These are phyloP conservation scores for Meloidogyne chitwoodi DNA, from an alignment of 1,140 invertebrate genomes.

Conservation along the genomic window DNA sequence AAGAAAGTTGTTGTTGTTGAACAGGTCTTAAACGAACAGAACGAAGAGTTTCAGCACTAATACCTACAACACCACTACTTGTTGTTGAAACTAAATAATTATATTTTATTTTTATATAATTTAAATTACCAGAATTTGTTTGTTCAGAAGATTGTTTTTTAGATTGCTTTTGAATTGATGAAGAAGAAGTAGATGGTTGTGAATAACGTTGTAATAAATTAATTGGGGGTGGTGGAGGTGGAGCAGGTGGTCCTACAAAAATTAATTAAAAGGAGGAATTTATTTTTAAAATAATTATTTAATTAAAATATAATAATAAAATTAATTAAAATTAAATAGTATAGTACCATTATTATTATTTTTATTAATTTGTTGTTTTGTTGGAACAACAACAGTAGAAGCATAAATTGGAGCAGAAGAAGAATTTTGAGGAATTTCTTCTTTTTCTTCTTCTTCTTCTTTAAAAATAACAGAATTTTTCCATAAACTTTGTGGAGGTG, in stretches of 20 bases:
- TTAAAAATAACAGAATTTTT: background rate
- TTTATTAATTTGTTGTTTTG: background rate
- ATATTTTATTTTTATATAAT: background rate
- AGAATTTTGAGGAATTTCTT: background rate
- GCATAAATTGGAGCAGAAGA: constrained; percentile 1
- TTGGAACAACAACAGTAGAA: constrained; percentile 1
- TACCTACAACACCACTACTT: constrained; percentile 40
- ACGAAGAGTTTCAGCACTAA: constrained; percentile 46
- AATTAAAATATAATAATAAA: too few relatives aligned
- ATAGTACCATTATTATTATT: too few relatives aligned
- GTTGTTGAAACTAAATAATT: background rate
- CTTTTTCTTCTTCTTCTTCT: background rate
- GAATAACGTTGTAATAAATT: background rate
- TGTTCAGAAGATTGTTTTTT: background rate
- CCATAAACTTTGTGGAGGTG: constrained; percentile 30
- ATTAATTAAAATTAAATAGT: too few relatives aligned
- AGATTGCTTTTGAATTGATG: background rate
- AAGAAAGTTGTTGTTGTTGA: background rate
- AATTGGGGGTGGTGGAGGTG: background rate
- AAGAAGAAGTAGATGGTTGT: background rate
- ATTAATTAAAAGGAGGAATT: background rate
- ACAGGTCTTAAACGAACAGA: constrained; percentile 49
- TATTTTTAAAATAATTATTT: too few relatives aligned
- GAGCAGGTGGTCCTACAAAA: background rate
- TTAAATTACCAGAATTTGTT: background rate